Percentiles rank a stretch among this genome's conserved stretches.
These are phyloP conservation scores for Erpobdella octoculata DNA, from an alignment of 2,888 invertebrate species.

Conservation along the genomic window DNA sequence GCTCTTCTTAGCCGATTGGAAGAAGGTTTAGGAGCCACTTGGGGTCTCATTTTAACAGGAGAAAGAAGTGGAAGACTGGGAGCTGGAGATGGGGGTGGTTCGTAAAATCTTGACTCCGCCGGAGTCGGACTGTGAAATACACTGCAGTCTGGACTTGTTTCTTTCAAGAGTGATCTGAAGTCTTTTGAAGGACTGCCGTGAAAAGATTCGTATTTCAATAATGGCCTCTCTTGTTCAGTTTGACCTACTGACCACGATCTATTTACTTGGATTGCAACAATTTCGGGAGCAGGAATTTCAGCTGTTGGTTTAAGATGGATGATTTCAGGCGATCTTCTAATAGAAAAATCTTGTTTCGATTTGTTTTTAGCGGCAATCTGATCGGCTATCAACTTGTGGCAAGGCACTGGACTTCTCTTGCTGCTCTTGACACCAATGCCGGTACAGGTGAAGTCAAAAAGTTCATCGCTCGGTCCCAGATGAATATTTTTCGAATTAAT, in stretches of 20 bases:
- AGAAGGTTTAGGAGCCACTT: constrained; percentile 22
- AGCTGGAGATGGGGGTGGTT: constrained; percentile 6
- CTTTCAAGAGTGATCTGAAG: constrained; percentile 22
- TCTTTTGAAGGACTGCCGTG: constrained; percentile 31
- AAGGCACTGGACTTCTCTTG: constrained; percentile 2
- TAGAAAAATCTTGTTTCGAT: neutral
- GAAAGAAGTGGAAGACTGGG: neutral
- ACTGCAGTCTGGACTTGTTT: neutral
- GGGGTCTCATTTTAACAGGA: constrained; percentile 7
- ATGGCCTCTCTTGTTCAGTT: neutral
- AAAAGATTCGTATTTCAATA: constrained; percentile 29
- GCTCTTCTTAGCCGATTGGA: constrained; percentile 6
- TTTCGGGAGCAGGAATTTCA: constrained; percentile 45
- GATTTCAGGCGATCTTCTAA: constrained; percentile 5
- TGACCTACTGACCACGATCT: constrained; percentile 13
- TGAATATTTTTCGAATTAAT: constrained; percentile 45
- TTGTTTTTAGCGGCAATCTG: constrained; percentile 20
- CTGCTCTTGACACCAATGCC: constrained; percentile 8
- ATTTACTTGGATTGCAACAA: constrained; percentile 49
- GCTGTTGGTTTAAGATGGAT: neutral
- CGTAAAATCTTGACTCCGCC: neutral
- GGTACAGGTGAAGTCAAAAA: constrained; percentile 30
- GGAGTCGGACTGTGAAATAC: neutral
- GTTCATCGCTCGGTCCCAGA: constrained; percentile 28
- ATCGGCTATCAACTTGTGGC: constrained; percentile 25